A percentile compares a stretch with the other conserved stretches of the same genome.
These are phyloP conservation scores for Thalassaphorura encarpata DNA, from an alignment of 1,140 invertebrate species.

Conservation along the genomic window DNA sequence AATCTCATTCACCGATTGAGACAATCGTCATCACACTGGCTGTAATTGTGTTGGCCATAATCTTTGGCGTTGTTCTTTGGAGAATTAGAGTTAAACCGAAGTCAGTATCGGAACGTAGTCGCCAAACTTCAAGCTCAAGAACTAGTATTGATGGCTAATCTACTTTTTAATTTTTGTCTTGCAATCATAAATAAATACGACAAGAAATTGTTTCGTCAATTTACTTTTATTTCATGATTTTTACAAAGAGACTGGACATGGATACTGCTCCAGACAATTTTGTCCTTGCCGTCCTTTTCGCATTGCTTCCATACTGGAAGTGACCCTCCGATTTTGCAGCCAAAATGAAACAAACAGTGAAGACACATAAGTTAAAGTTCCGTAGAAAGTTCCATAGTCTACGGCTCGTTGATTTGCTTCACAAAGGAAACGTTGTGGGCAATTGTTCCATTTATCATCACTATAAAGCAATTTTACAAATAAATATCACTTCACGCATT, in stretches of 20 bases:
- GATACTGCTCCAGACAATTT: slow-evolving; percentile 19
- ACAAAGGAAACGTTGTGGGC: slow-evolving; percentile 21
- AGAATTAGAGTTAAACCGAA: too few species aligned
- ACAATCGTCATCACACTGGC: too few species aligned
- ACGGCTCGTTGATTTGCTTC: slow-evolving; percentile 28
- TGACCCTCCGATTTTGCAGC: slow-evolving; percentile 19
- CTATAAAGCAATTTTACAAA: slow-evolving; percentile 10
- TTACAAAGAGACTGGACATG: slow-evolving; percentile 29
- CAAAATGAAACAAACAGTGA: slow-evolving; percentile 25
- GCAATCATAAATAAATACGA: too few species aligned
- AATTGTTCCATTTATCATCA: slow-evolving; percentile 25
- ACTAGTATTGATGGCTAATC: too few species aligned
- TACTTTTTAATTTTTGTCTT: too few species aligned
- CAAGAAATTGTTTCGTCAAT: too few species aligned
- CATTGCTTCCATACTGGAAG: slow-evolving; percentile 30
- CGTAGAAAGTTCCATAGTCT: slow-evolving; percentile 21
- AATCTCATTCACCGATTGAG: too few species aligned
- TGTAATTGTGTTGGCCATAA: too few species aligned
- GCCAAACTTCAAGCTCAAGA: too few species aligned
- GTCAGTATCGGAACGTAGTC: too few species aligned
- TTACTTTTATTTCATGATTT: neutral
- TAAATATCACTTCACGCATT: neutral
- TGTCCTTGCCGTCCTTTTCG: slow-evolving; percentile 22
- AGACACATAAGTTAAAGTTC: slow-evolving; percentile 22
- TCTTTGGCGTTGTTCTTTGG: too few species aligned